A percentile compares a stretch with the other conserved stretches of the same genome.
These are phyloP conservation scores for Notothenia coriiceps DNA, from an alignment of 2,113 vertebrate species.

Conservation along the genomic window DNA sequence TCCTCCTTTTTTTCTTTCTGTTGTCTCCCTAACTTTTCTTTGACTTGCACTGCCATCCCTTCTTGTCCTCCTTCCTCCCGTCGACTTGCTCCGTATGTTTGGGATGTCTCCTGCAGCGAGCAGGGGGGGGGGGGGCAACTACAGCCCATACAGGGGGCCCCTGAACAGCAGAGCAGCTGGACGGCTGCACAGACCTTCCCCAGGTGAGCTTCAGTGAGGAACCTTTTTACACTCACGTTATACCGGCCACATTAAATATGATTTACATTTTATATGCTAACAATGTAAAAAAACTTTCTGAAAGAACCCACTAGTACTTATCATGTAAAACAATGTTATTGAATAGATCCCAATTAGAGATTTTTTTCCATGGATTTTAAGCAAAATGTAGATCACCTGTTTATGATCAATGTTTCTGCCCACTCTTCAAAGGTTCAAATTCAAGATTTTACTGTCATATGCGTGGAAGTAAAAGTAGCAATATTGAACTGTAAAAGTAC, in stretches of 20 bases:
- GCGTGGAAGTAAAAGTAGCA: too few relatives aligned
- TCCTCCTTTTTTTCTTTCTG: neutral
- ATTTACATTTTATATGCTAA: neutral
- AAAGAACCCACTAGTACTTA: neutral
- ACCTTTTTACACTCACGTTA: neutral
- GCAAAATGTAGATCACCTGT: too few relatives aligned
- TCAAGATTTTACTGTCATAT: too few relatives aligned
- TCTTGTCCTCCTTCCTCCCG: neutral
- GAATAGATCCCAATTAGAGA: neutral
- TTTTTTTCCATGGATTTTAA: too few relatives aligned
- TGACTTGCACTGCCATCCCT: slow-evolving; percentile 16
- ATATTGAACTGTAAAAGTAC: too few relatives aligned
- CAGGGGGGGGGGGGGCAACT: slow-evolving; percentile 78
- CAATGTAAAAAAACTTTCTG: neutral
- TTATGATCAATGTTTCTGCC: too few relatives aligned
- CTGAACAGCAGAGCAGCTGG: slow-evolving; percentile 59
- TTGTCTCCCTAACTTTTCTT: slow-evolving; percentile 2
- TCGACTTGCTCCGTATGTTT: neutral
- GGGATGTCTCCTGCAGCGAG: slow-evolving; percentile 59
- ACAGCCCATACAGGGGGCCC: slow-evolving; percentile 81
- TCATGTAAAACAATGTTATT: neutral
- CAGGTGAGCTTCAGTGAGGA: slow-evolving; percentile 60
- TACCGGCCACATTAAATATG: neutral
- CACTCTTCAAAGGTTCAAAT: too few relatives aligned
- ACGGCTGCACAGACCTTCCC: slow-evolving; percentile 44